Percentiles rank a stretch among this genome's conserved stretches.
These are phyloP conservation scores for Pentamera pediparva DNA, from an alignment of 53 echinoderm and acorn worm genomes.

Conservation along the genomic window DNA sequence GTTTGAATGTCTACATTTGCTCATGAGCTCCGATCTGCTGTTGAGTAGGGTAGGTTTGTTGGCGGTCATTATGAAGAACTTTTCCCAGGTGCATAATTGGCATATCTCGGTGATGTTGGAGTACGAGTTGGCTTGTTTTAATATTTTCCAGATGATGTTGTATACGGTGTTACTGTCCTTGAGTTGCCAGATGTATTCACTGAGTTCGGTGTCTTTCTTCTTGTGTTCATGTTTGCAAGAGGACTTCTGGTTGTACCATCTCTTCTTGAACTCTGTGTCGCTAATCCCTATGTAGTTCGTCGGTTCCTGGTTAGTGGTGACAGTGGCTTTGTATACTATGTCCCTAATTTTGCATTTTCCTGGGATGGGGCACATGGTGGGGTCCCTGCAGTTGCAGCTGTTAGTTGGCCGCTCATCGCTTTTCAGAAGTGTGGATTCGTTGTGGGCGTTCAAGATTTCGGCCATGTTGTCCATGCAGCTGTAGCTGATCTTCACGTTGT, in stretches of 20 bases:
- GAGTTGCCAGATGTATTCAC: background rate
- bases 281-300: background rate
- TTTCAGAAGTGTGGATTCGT: background rate
- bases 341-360: background rate
- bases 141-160: background rate
- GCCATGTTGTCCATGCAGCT: constrained; percentile 25
- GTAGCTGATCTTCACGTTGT: too few relatives aligned
- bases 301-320: background rate
- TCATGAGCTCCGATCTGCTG: too few relatives aligned
- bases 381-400: background rate
- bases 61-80: background rate
- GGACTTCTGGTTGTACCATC: background rate
- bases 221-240: background rate
- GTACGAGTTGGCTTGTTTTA: background rate
- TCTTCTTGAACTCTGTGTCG: background rate
- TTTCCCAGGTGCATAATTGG: too few relatives aligned
- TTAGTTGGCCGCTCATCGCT: background rate
- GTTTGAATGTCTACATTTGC: too few relatives aligned
- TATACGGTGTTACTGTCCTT: too few relatives aligned
- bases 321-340: background rate
- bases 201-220: background rate
- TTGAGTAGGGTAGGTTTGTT: too few relatives aligned
- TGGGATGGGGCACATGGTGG: background rate
- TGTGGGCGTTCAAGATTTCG: constrained; percentile 12
- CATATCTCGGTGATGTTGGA: background rate